Evolutionary conservation across 2,888 invertebrate genomes (phyloP), one percentile per base, ranked within the genome.

Genomic region (Cactoblastis cactorum): DNA sequence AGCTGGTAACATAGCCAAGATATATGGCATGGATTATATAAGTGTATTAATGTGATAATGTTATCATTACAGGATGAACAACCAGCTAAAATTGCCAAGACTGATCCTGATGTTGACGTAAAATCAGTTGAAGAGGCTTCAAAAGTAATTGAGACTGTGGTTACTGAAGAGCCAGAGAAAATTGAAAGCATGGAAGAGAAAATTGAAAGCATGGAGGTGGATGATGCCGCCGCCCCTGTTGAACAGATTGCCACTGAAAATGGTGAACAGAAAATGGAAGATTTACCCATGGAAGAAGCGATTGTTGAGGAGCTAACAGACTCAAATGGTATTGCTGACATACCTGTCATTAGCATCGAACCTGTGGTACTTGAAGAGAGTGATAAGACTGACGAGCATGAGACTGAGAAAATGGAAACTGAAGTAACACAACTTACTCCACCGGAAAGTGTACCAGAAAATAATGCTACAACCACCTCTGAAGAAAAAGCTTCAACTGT

Each of bases 71-170:
- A 81, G 80, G 74, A 83, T 37, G 82, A 82, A 51, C 74, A 87
- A 58, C 92, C 92, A 18, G 76, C 91, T 19, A 92, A 92, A 78
- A 71, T 92, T 41, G 78, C 89, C 17, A 92, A 92, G 74, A 91
- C 90, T 56, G 87, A 87, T 57, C 57, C 65, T 9, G 80, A 74
- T 61, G 66, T 63, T 35, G 78, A 79, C 56, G 74, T 78, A 33
- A 83, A 82, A 61, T 61, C 72, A 45, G 52, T 62, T 49, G 37
- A 37, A 28, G 24, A 52, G 49, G 55, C 15, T 15, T 8, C 55
- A 15, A 58, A 48, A 32, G 57, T 45, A 45, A 37, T 53, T 3
- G 52, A 35, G 41, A 49, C 52, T 37, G 56, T 52, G 3, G 48
- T 34, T 9, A 4, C 54, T 34, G 58, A 69, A 53, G 58, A 65